phyloP scores from a whole-genome alignment of 2,888 invertebrate genomes.

The Cremastinae sp. region DNA sequence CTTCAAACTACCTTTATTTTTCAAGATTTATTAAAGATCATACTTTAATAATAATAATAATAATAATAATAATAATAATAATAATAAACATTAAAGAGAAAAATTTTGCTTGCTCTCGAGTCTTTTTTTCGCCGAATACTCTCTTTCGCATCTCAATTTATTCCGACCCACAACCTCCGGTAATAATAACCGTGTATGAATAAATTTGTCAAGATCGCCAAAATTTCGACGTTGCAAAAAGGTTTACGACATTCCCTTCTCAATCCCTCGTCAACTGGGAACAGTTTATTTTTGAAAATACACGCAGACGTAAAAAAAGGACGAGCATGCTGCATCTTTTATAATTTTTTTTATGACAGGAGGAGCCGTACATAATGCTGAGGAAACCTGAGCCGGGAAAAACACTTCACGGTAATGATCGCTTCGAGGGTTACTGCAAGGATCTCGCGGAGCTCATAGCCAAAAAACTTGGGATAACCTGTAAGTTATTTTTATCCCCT shows the following conservation, averaged over 20 bases:
- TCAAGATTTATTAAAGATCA: too few relatives aligned
- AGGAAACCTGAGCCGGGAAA: slow-evolving; percentile 86
- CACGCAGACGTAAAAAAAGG: background rate
- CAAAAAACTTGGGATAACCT: slow-evolving; percentile 90
- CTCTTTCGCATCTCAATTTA: slow-evolving; percentile 4
- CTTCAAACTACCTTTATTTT: background rate
- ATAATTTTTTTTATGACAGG: slow-evolving; percentile 80
- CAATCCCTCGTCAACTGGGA: slow-evolving; percentile 19
- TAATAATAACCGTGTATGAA: slow-evolving; percentile 42
- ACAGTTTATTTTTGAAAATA: background rate
- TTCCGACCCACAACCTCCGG: slow-evolving; percentile 4
- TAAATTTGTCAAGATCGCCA: slow-evolving; percentile 47
- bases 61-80: too few relatives aligned
- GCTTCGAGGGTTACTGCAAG: slow-evolving; percentile 95
- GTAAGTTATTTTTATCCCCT: slow-evolving; percentile 82
- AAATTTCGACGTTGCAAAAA: slow-evolving; percentile 35
- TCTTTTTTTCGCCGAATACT: slow-evolving; percentile 1
- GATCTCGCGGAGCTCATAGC: slow-evolving; percentile 93
- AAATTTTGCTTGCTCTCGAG: background rate
- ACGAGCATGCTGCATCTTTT: slow-evolving; percentile 33
- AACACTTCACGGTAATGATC: slow-evolving; percentile 87
- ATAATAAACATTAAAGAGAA: too few relatives aligned
- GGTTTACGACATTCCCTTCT: slow-evolving; percentile 37
- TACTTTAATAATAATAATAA: too few relatives aligned
- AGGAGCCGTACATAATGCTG: slow-evolving; percentile 94